phyloP scores from a whole-genome alignment of 2,113 vertebrate species.

The Paralichthys olivaceus region DNA sequence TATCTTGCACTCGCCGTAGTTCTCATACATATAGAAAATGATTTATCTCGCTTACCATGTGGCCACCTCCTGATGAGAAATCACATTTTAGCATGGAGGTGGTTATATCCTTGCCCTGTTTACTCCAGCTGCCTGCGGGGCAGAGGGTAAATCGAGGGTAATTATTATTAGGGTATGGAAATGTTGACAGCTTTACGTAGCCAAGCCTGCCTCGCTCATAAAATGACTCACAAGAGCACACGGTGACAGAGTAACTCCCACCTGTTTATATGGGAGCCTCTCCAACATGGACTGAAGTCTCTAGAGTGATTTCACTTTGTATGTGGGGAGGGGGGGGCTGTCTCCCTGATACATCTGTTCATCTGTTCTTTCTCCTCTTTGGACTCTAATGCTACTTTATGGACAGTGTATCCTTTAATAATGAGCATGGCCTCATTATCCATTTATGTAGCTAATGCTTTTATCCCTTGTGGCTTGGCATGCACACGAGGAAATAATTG shows the following conservation, averaged over 20 bases:
- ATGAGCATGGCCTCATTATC: slow-evolving; percentile 54
- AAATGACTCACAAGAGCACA: slow-evolving; percentile 32
- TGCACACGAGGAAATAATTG: slow-evolving; percentile 53
- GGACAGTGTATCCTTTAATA: slow-evolving; percentile 34
- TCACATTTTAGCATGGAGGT: slow-evolving; percentile 53
- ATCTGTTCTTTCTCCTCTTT: slow-evolving; percentile 30
- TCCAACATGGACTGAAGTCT: slow-evolving; percentile 28
- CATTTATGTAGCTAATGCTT: slow-evolving; percentile 54
- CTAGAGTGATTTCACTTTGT: slow-evolving; percentile 30
- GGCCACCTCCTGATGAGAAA: slow-evolving; percentile 71
- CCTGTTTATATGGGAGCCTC: slow-evolving; percentile 41
- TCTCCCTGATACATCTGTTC: slow-evolving; percentile 25
- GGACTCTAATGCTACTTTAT: slow-evolving; percentile 39
- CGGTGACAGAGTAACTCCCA: slow-evolving; percentile 48
- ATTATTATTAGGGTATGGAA: slow-evolving; percentile 74
- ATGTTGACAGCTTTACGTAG: slow-evolving; percentile 64
- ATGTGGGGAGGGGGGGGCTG: slow-evolving; percentile 2
- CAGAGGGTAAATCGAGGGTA: slow-evolving; percentile 70
- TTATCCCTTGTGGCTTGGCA: slow-evolving; percentile 49
- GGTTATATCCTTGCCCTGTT: slow-evolving; percentile 68
- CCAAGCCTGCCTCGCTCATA: slow-evolving; percentile 25
- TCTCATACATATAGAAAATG: slow-evolving; percentile 64
- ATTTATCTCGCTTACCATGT: slow-evolving; percentile 74
- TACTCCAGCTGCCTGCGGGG: slow-evolving; percentile 60
- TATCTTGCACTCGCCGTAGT: slow-evolving; percentile 50